A percentile compares a stretch with the other conserved stretches of the same genome.
These are phyloP conservation scores for Anastatus disparis DNA, from an alignment of 1,140 invertebrate species.

Conservation along the genomic window DNA sequence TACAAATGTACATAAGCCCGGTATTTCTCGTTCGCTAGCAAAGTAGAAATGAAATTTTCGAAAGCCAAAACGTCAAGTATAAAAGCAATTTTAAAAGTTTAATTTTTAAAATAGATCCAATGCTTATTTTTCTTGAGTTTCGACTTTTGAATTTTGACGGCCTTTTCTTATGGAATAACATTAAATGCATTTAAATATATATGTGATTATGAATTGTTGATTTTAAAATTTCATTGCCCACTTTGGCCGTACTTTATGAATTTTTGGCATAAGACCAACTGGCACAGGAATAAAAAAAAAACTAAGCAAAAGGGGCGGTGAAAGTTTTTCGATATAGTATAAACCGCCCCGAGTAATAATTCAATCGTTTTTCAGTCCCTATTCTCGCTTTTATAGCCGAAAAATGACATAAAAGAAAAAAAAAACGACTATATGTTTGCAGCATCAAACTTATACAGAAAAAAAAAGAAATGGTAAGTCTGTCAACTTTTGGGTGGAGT, in stretches of 20 bases:
- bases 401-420: conserved; percentile 19
- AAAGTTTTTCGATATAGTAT: not conserved
- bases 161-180: too few relatives aligned
- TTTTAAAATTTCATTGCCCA: too few relatives aligned
- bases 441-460: too few relatives aligned
- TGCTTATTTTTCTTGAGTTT: too few relatives aligned
- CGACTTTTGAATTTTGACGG: too few relatives aligned
- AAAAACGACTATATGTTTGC: not conserved
- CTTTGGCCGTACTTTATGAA: too few relatives aligned
- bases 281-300: too few relatives aligned
- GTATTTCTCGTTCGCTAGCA: not conserved
- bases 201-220: too few relatives aligned
- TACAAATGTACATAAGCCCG: conserved; percentile 13
- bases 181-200: too few relatives aligned
- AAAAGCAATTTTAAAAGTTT: conserved; percentile 33
- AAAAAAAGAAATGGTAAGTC: not conserved
- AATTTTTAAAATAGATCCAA: too few relatives aligned
- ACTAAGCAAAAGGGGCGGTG: not conserved
- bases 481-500: conserved; percentile 22
- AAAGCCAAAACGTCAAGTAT: conserved; percentile 58
- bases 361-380: not conserved
- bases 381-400: not conserved
- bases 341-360: not conserved
- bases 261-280: too few relatives aligned
- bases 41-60: conserved; percentile 40